A percentile compares a stretch with the other conserved stretches of the same genome.
Conservation (phyloP, 2,797 vertebrate genomes). For the Hybognathus amarus region DNA sequence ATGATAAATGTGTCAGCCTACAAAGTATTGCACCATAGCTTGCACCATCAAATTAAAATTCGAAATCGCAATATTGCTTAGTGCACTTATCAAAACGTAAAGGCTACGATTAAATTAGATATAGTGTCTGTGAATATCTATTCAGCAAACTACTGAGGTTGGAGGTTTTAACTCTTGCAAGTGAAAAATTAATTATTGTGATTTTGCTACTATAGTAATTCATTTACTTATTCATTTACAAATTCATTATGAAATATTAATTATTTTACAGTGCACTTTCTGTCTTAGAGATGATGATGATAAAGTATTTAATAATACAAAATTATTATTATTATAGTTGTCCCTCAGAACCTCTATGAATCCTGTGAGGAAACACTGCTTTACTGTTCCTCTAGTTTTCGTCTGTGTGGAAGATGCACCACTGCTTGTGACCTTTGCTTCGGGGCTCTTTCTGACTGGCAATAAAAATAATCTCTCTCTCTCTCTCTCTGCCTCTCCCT, state of each 20-base stretch:
- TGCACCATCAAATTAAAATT: too few species aligned
- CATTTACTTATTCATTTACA: too few species aligned
- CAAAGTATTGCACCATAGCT: too few species aligned
- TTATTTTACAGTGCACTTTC: background rate
- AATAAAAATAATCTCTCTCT: conserved; percentile 23
- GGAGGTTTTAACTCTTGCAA: too few species aligned
- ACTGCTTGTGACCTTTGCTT: conserved; percentile 45
- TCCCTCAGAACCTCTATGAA: background rate
- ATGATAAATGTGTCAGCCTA: too few species aligned
- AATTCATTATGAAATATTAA: background rate
- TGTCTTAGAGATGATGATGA: background rate
- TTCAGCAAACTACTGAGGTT: too few species aligned
- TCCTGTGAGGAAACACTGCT: background rate
- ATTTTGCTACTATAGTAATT: too few species aligned
- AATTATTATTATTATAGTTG: background rate
- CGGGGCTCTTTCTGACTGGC: background rate
- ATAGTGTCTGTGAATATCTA: too few species aligned
- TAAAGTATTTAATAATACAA: background rate
- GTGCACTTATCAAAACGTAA: too few species aligned
- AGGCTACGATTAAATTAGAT: too few species aligned
- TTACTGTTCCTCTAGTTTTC: background rate
- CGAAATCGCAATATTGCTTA: too few species aligned
- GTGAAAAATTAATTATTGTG: too few species aligned
- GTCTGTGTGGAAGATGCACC: conserved; percentile 6
- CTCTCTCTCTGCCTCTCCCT: conserved; percentile 12